Percentiles rank a stretch among this genome's conserved stretches.
Evolutionary conservation across 2,888 invertebrate genomes (phyloP).

Genomic region (Deilephila porcellus): DNA sequence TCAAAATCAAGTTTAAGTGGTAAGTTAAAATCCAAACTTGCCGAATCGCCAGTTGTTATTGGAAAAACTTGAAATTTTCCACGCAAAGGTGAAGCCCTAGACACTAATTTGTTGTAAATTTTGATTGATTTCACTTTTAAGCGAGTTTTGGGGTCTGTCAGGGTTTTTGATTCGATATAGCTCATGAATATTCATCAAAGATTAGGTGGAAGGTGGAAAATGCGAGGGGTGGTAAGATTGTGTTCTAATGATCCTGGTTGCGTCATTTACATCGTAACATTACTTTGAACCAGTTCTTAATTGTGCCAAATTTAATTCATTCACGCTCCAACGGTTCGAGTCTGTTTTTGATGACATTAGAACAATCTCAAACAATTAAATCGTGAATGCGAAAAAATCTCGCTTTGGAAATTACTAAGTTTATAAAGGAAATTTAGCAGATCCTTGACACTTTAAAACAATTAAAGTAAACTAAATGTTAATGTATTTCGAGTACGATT

Average conservation of each 20-base stretch:
- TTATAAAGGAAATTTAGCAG: no score
- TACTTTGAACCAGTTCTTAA: constrained; percentile 17
- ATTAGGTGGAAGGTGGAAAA: not conserved
- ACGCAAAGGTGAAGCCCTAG: constrained; percentile 48
- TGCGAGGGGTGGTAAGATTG: not conserved
- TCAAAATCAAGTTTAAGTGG: constrained; percentile 54
- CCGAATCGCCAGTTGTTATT: constrained; percentile 52
- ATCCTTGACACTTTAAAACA: no score
- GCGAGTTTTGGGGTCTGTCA: constrained; percentile 37
- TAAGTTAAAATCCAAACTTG: constrained; percentile 55
- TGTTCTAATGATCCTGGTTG: not conserved
- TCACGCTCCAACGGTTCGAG: not conserved
- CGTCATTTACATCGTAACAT: constrained; percentile 15
- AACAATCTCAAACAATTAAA: not conserved
- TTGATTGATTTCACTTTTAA: constrained; percentile 60
- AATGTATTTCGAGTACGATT: no score
- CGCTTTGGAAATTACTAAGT: no score
- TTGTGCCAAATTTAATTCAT: constrained; percentile 13
- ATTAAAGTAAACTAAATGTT: no score
- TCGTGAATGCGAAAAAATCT: not conserved
- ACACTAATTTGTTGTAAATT: constrained; percentile 55
- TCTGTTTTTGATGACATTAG: not conserved
- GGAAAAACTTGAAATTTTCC: constrained; percentile 49
- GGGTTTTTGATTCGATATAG: constrained; percentile 39
- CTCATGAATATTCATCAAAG: constrained; percentile 37